These are phyloP conservation scores for Acrocyrtus sp. DNA, from an alignment of 2,888 invertebrate genomes.

Conservation along the genomic window DNA sequence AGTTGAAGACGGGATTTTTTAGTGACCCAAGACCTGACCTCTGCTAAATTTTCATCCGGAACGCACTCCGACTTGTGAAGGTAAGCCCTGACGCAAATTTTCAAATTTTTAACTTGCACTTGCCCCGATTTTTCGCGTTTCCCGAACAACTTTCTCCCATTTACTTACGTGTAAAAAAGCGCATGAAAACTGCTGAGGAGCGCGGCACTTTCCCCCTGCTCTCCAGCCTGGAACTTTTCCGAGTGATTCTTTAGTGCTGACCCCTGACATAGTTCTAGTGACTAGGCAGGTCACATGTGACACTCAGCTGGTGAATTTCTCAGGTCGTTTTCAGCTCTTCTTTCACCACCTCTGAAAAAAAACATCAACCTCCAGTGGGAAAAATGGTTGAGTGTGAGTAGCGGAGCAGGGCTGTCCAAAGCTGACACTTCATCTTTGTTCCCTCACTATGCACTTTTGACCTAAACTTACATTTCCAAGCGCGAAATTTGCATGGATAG, in stretches of 20 bases:
- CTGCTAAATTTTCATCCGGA: constrained; percentile 7
- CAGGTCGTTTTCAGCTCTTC: neutral
- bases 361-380: too few relatives aligned
- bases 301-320: constrained; percentile 13
- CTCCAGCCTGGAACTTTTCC: too few relatives aligned
- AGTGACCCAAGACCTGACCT: constrained; percentile 43
- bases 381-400: constrained; percentile 15
- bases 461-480: constrained; percentile 3
- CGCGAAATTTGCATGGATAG: constrained; percentile 4
- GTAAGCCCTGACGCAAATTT: constrained; percentile 23
- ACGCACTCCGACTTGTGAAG: constrained; percentile 9
- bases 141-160: constrained; percentile 17
- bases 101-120: neutral
- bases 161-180: constrained; percentile 22
- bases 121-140: constrained; percentile 21
- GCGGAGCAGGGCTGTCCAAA: constrained; percentile 39
- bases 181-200: too few relatives aligned
- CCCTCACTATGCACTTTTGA: constrained; percentile 1
- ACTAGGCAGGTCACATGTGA: constrained; percentile 6
- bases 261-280: constrained; percentile 1
- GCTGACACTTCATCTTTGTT: neutral
- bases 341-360: neutral
- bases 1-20: constrained; percentile 37
- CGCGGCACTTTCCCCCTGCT: too few relatives aligned
- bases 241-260: too few relatives aligned